phyloP scores from a whole-genome alignment of 2,888 invertebrate species.

The Conchocele bisecta region DNA sequence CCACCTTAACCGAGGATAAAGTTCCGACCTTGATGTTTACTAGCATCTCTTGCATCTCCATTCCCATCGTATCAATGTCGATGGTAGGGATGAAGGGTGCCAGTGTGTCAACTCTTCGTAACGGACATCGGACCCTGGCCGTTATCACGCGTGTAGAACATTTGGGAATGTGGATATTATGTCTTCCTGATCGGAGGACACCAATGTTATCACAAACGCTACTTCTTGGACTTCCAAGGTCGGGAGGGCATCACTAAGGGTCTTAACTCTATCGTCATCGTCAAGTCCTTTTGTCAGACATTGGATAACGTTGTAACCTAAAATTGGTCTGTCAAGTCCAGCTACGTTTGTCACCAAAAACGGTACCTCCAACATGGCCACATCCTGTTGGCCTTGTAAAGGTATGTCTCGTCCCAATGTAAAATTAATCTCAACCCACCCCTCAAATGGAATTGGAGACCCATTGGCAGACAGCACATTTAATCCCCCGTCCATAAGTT shows the following conservation, averaged over 20 bases:
- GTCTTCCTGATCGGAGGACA: not conserved
- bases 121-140: not conserved
- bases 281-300: not conserved
- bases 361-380: conserved; percentile 10
- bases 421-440: conserved; percentile 9
- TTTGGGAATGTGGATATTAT: not conserved
- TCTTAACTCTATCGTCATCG: not conserved
- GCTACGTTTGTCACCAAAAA: conserved; percentile 11
- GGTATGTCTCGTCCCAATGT: not conserved
- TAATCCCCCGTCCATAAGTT: not conserved
- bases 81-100: not conserved
- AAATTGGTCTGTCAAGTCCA: conserved; percentile 13
- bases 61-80: not conserved
- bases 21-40: not conserved
- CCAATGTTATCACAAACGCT: not conserved
- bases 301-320: conserved; percentile 41
- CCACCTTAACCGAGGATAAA: conserved; percentile 1
- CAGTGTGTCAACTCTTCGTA: not conserved
- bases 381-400: not conserved
- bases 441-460: conserved; percentile 1
- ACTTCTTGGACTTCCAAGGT: not conserved
- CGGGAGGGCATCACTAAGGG: not conserved
- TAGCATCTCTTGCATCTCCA: conserved; percentile 1
- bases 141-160: not conserved
- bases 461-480: conserved; percentile 6